Evolutionary conservation across 2,888 invertebrate genomes (phyloP).

Genomic region (Diaphora mendica): DNA sequence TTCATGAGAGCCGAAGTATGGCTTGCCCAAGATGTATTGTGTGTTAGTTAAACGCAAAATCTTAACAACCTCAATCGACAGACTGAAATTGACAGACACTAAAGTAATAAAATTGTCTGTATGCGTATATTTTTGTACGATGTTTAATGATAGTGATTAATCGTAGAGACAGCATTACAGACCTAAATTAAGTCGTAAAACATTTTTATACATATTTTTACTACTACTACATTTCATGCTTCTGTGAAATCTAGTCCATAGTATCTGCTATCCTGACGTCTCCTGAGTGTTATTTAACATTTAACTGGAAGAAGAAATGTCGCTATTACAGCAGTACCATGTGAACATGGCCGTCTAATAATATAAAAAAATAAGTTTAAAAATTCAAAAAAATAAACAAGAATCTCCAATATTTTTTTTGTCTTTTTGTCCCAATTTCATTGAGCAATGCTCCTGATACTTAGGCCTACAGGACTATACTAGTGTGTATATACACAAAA

Average conservation of each 20-base stretch:
- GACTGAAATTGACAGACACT: slow-evolving; percentile 27
- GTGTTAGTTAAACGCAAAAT: slow-evolving; percentile 10
- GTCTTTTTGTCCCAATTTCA: no score
- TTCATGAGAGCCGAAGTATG: no score
- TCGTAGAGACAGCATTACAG: neutral
- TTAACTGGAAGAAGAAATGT: neutral
- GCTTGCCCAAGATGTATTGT: no score
- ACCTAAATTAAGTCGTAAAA: neutral
- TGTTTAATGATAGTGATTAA: slow-evolving; percentile 6
- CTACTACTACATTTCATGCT: neutral
- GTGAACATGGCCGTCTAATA: no score
- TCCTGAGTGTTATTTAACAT: neutral
- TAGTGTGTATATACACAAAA: no score
- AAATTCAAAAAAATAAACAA: no score
- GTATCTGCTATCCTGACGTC: no score
- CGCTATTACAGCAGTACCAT: neutral
- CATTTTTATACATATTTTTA: neutral
- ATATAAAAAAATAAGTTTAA: no score
- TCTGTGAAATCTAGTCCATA: no score
- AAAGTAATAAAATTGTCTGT: slow-evolving; percentile 10
- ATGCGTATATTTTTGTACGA: neutral
- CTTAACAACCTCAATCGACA: slow-evolving; percentile 29
- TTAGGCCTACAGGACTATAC: no score
- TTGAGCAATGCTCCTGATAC: no score
- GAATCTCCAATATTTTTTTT: no score